These are phyloP conservation scores for Drosophila ochracea DNA, from an alignment of 2,888 invertebrate genomes.

Conservation along the genomic window DNA sequence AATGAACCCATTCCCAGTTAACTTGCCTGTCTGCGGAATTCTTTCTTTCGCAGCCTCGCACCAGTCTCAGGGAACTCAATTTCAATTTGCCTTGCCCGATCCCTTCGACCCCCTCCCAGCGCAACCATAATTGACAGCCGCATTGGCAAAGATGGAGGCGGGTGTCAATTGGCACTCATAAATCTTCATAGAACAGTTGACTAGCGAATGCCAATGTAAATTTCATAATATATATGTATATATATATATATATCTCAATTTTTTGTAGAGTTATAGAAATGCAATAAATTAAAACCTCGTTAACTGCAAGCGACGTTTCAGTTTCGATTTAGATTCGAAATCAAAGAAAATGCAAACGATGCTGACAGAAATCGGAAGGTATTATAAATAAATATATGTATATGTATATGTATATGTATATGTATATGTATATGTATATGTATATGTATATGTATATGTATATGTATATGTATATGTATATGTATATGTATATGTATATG, in stretches of 20 bases:
- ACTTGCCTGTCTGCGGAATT: constrained; percentile 14
- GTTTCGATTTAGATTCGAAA: constrained; percentile 62
- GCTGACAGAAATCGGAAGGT: constrained; percentile 9
- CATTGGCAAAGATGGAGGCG: constrained; percentile 59
- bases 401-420: too few relatives aligned
- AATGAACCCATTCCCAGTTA: constrained; percentile 38
- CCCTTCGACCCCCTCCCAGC: constrained; percentile 1
- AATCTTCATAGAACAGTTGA: constrained; percentile 77
- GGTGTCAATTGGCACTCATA: constrained; percentile 74
- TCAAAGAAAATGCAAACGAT: constrained; percentile 37
- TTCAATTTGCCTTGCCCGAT: constrained; percentile 35
- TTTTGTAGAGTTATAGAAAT: constrained; percentile 65
- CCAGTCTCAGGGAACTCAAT: constrained; percentile 54
- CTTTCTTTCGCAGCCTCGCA: constrained; percentile 6
- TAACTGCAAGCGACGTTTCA: constrained; percentile 63
- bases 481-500: too few relatives aligned
- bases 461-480: too few relatives aligned
- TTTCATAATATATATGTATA: constrained; percentile 65
- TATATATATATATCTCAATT: constrained; percentile 52
- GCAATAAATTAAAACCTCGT: constrained; percentile 78
- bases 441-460: too few relatives aligned
- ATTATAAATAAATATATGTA: constrained; percentile 13
- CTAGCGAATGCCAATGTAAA: constrained; percentile 74
- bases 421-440: not conserved
- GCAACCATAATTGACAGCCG: constrained; percentile 41